Evolutionary conservation across 2,888 invertebrate genomes (phyloP).

Genomic region (Chrysopilus asiliformis): DNA sequence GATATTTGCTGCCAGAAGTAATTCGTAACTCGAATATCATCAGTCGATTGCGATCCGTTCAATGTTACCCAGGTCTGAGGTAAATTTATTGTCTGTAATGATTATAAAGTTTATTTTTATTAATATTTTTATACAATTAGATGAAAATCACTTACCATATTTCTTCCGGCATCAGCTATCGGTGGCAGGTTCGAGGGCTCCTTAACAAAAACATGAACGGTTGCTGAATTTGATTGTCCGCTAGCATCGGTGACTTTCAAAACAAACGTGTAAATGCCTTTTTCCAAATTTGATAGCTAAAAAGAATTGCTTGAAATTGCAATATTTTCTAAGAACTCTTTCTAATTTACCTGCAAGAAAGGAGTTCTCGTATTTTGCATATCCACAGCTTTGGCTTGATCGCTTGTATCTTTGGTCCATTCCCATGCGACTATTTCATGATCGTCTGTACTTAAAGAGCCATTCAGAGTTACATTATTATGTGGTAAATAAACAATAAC

Average conservation of each 20-base stretch:
- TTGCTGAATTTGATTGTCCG: slow-evolving; percentile 73
- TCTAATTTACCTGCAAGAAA: slow-evolving; percentile 47
- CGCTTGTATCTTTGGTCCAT: slow-evolving; percentile 84
- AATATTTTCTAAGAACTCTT: background rate
- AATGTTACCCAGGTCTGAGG: slow-evolving; percentile 69
- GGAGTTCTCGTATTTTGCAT: slow-evolving; percentile 93
- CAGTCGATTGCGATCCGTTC: slow-evolving; percentile 68
- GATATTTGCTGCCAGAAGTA: slow-evolving; percentile 75
- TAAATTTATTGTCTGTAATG: slow-evolving; percentile 55
- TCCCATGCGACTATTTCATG: slow-evolving; percentile 89
- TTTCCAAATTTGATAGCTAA: slow-evolving; percentile 72
- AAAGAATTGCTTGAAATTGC: slow-evolving; percentile 1
- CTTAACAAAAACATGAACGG: slow-evolving; percentile 87
- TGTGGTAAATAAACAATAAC: slow-evolving; percentile 82
- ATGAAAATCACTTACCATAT: slow-evolving; percentile 38
- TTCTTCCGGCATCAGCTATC: slow-evolving; percentile 49
- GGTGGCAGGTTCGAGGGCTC: slow-evolving; percentile 78
- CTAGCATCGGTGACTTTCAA: slow-evolving; percentile 86
- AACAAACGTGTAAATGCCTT: slow-evolving; percentile 88
- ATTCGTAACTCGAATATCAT: slow-evolving; percentile 68
- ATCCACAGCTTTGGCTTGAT: slow-evolving; percentile 82
- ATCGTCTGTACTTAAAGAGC: slow-evolving; percentile 84
- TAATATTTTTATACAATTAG: too few species aligned
- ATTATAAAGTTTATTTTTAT: too few species aligned
- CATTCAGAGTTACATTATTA: slow-evolving; percentile 74